Evolutionary conservation across 2,113 vertebrate species (phyloP).

Genomic region (Verasper variegatus): DNA sequence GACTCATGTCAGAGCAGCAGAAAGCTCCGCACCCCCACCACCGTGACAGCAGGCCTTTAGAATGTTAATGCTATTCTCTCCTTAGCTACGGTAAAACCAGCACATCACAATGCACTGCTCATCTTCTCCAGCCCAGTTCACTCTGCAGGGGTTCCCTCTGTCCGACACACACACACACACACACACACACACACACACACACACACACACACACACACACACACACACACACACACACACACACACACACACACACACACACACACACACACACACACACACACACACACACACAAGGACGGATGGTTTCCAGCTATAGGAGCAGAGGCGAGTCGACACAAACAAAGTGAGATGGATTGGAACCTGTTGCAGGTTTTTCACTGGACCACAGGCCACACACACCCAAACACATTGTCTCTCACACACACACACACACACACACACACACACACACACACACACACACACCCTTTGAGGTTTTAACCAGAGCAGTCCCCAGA

Average conservation of each 20-base stretch:
- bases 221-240: constrained; percentile 12
- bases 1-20: too few species aligned
- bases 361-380: constrained; percentile 54
- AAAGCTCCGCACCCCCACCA: not conserved
- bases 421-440: constrained; percentile 24
- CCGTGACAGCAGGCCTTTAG: constrained; percentile 60
- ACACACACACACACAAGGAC: constrained; percentile 8
- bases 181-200: constrained; percentile 21
- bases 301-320: constrained; percentile 36
- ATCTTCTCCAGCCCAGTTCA: constrained; percentile 55
- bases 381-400: constrained; percentile 54
- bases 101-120: constrained; percentile 78
- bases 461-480: constrained; percentile 60
- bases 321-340: constrained; percentile 14
- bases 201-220: constrained; percentile 31
- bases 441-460: constrained; percentile 20
- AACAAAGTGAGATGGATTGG: constrained; percentile 64
- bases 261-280: constrained; percentile 9
- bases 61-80: constrained; percentile 81
- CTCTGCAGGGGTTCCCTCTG: constrained; percentile 56
- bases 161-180: constrained; percentile 14
- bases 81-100: constrained; percentile 62
- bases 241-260: constrained; percentile 35
- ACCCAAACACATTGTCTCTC: not conserved
- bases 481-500: constrained; percentile 60